Base-by-base conservation (phyloP, 2,797 vertebrate genomes). In the Enteromius mattozi region DNA sequence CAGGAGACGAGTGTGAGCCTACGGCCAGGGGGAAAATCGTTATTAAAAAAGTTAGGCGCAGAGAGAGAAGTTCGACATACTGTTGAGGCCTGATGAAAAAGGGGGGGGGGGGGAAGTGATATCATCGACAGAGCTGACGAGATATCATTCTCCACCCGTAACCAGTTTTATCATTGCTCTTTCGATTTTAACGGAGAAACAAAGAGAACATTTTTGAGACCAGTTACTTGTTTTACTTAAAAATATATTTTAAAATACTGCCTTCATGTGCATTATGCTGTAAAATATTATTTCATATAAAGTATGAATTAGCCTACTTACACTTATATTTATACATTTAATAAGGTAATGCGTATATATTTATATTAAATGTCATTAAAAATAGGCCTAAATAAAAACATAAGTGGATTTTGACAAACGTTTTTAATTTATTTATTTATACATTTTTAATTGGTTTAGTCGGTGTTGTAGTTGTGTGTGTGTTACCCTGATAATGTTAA, bases 11-110 rank as follows among this genome's bases (percentile, higher is more conserved):
- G 96, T 95, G 95, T 93, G 95, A 96, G 97, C 95, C 97, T 95
- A 94, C 94, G 96, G 96, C 96, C 95, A 94, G 93, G 92, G 87
- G 79, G 88, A 92, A 93, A 96, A 98, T 97, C 96, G 94, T 97
- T 99, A 97, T 97, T 97, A 97, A 99, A 97, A 98, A 98, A 98
- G 97, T 99, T 98, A 98, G 93, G 95, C 80, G 93, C 94, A 92
- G 94, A 74, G 88, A 93, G 95, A 95, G 93, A 94, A 94, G 96
- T 96, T 95, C 91, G 88, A 95, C 94, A 92, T 88, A 90, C 92
- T 95, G 94, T 93, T 92, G 92, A 92, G 88, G 89, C 86, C 90
- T 92, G 94, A 94, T 94, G 93, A 93, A 94, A 94, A 91, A 83
- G 75, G 91, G 86, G 88, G 78, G 82, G 88, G 79, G n/a, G 91